Evolutionary conservation across 2,888 invertebrate species (phyloP), one percentile per base, ranked within the genome.

Genomic region (Pterobdella sp.): DNA sequence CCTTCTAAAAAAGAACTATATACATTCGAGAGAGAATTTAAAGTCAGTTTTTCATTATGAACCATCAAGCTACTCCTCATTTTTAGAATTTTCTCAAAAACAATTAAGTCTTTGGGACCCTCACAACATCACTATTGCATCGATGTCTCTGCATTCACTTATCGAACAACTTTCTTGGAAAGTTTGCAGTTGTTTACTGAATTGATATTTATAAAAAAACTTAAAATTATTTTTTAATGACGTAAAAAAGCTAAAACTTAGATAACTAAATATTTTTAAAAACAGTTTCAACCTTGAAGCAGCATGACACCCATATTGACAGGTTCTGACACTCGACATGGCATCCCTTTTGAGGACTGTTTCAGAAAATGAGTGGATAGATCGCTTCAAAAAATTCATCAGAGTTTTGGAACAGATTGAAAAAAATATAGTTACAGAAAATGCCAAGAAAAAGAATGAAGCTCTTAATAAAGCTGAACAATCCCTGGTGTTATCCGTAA

Each of bases 401-500:
- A 4, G 71, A 10, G 60, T 63, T 18, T 18, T 63, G 1, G 18
- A n/a, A 14, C 29, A 71, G 22, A 71, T 63, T 52, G 37, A 32
- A 7, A 10, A 2, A 0, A 35, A 34, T 10, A 31, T 71, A 2
- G 35, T 35, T 31, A n/a, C 22, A n/a, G n/a, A n/a, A n/a, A n/a
- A n/a, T n/a, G n/a, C n/a, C n/a, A n/a, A n/a, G n/a, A n/a, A n/a
- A n/a, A n/a, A n/a, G n/a, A n/a, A n/a, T n/a, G n/a, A n/a, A n/a
- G 63, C 35, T 22, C 63, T 71, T 29, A 22, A 22, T 2, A 32
- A 31, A 22, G 66, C 74, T 7, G 29, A 67, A 26, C 29, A 35
- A 32, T 32, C 36, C 32, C 42, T 63, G 35, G 68, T 56, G n/a
- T 91, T 91, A 81, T 89, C 89, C 0, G 91, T 92, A 42, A 75